Evolutionary conservation across 1,140 invertebrate genomes (phyloP).

Genomic region (Nephila pilipes): DNA sequence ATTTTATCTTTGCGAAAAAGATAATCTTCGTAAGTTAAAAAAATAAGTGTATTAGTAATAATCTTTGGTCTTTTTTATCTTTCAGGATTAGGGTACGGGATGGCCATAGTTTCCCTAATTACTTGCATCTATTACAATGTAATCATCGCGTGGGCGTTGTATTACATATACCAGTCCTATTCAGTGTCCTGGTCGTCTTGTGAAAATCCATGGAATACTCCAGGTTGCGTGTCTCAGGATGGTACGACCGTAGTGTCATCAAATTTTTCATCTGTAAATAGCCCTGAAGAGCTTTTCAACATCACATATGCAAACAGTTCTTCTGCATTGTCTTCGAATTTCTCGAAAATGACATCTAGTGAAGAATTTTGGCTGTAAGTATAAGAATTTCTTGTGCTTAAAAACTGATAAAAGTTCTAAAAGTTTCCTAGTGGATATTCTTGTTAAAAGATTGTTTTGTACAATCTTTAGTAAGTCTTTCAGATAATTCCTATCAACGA

Average conservation of each 20-base stretch:
- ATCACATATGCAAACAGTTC: not conserved
- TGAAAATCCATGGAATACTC: conserved; percentile 72
- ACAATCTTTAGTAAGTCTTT: no score
- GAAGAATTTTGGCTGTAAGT: conserved; percentile 77
- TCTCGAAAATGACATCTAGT: conserved; percentile 59
- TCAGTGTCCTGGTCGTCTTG: conserved; percentile 81
- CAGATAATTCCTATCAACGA: no score
- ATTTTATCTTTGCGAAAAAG: not conserved
- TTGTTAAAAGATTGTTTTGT: no score
- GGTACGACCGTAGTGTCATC: no score
- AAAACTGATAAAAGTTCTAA: no score
- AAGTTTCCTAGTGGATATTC: no score
- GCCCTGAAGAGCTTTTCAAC: not conserved
- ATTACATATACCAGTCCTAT: conserved; percentile 83
- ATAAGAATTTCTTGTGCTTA: not conserved
- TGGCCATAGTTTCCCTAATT: conserved; percentile 86
- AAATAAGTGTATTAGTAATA: not conserved
- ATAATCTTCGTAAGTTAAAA: no score
- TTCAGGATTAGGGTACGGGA: conserved; percentile 81
- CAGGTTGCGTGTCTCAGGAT: conserved; percentile 48
- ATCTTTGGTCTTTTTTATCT: not conserved
- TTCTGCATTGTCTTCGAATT: not conserved
- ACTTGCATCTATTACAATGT: conserved; percentile 88
- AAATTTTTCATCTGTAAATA: not conserved
- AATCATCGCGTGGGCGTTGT: conserved; percentile 87